These are phyloP conservation scores for Pissodes strobi DNA, from an alignment of 1,140 invertebrate species.

Conservation along the genomic window DNA sequence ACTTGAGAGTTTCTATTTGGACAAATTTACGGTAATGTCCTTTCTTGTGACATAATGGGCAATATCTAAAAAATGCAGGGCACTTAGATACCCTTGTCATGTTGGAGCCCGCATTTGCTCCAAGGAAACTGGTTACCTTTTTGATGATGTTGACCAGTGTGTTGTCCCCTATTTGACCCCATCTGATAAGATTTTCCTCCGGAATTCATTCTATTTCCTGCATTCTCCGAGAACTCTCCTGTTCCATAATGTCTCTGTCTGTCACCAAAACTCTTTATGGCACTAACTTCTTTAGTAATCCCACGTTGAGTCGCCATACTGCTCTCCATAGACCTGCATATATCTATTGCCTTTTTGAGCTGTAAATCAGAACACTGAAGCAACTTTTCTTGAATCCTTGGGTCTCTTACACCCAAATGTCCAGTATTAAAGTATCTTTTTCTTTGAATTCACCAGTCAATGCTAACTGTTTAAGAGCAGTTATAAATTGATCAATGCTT, in stretches of 20 bases:
- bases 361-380: constrained; percentile 4
- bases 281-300: constrained; percentile 7
- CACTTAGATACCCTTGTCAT: constrained; percentile 7
- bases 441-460: constrained; percentile 28
- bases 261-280: neutral
- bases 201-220: neutral
- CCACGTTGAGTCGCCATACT: neutral
- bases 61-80: neutral
- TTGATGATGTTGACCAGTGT: neutral
- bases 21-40: constrained; percentile 11
- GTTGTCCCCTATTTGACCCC: neutral
- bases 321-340: constrained; percentile 23
- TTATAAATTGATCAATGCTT: constrained; percentile 39
- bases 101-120: neutral
- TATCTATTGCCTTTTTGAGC: constrained; percentile 10
- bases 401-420: constrained; percentile 19
- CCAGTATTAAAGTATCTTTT: constrained; percentile 16
- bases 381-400: constrained; percentile 14
- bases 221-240: neutral
- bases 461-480: constrained; percentile 28
- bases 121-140: neutral
- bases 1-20: neutral
- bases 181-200: too few species aligned
- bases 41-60: neutral
- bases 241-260: neutral